These are phyloP conservation scores for Lipophrys pholis DNA, from an alignment of 2,113 vertebrate genomes.

Conservation along the genomic window DNA sequence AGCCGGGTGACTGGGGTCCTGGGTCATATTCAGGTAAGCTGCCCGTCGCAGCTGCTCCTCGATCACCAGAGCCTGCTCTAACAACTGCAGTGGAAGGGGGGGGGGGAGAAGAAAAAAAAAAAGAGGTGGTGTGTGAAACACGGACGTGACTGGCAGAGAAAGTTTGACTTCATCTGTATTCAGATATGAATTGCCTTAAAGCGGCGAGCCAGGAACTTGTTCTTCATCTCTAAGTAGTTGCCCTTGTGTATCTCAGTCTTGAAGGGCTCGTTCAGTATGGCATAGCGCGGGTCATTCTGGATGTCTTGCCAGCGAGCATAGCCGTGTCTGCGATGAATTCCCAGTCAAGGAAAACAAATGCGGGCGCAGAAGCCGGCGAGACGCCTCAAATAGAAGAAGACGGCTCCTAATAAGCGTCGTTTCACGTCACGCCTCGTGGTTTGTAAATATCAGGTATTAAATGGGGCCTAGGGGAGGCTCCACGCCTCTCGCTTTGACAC, in stretches of 20 bases:
- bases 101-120: too few relatives aligned
- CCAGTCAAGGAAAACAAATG: constrained; percentile 61
- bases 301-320: constrained; percentile 99
- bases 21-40: constrained; percentile 98
- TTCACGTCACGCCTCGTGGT: constrained; percentile 28
- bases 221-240: constrained; percentile 99
- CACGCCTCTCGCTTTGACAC: constrained; percentile 6
- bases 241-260: constrained; percentile 97
- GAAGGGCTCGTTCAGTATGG: constrained; percentile 96
- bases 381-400: constrained; percentile 18
- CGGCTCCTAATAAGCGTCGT: not conserved
- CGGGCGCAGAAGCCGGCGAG: constrained; percentile 9
- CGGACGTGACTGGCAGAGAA: not conserved
- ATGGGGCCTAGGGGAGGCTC: constrained; percentile 4
- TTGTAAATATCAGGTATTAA: constrained; percentile 34
- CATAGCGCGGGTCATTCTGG: constrained; percentile 94
- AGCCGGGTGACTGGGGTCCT: constrained; percentile 94
- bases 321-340: constrained; percentile 85
- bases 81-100: constrained; percentile 80
- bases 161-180: constrained; percentile 21
- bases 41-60: constrained; percentile 96
- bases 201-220: constrained; percentile 96
- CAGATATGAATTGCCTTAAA: constrained; percentile 87
- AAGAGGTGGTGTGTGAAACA: not conserved
- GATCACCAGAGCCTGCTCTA: constrained; percentile 98